A percentile compares a stretch with the other conserved stretches of the same genome.
phyloP scores from a whole-genome alignment of 2,797 vertebrate genomes.

The Anguilla megastoma region DNA sequence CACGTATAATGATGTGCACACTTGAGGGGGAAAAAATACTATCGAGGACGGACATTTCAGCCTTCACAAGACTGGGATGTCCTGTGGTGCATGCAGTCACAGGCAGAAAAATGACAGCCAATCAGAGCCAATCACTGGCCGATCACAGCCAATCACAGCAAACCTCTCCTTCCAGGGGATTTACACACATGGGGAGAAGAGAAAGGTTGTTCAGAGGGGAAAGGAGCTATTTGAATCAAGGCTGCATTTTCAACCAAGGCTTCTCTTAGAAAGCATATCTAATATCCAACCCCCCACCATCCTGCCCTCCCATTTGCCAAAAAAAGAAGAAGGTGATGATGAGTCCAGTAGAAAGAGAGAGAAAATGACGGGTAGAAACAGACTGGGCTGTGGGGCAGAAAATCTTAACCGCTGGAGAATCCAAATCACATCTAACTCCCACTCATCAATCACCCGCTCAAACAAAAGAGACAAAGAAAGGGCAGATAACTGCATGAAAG shows the following conservation, averaged over 20 bases:
- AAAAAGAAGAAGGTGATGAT: neutral
- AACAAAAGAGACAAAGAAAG: conserved; percentile 10
- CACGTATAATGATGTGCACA: neutral
- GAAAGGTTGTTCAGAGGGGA: conserved; percentile 12
- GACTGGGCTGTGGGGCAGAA: neutral
- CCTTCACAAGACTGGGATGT: conserved; percentile 11
- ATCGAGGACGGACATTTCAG: conserved; percentile 1
- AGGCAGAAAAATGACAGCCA: conserved; percentile 19
- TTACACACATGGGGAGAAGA: neutral
- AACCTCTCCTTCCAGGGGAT: conserved; percentile 16
- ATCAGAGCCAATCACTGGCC: neutral
- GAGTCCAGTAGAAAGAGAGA: neutral
- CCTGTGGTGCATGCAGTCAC: conserved; percentile 13
- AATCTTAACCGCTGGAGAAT: neutral
- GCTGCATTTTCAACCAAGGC: conserved; percentile 7
- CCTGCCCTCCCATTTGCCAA: neutral
- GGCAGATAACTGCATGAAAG: conserved; percentile 10
- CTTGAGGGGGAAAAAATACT: neutral
- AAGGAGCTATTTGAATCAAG: neutral
- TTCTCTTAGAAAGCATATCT: conserved; percentile 8
- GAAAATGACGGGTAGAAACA: neutral
- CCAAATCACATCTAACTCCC: conserved; percentile 24
- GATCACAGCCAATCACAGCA: neutral
- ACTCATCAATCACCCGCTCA: conserved; percentile 17
- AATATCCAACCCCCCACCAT: conserved; percentile 11